Conservation (phyloP, 1,140 invertebrate species). For the Lethrus apterus region DNA sequence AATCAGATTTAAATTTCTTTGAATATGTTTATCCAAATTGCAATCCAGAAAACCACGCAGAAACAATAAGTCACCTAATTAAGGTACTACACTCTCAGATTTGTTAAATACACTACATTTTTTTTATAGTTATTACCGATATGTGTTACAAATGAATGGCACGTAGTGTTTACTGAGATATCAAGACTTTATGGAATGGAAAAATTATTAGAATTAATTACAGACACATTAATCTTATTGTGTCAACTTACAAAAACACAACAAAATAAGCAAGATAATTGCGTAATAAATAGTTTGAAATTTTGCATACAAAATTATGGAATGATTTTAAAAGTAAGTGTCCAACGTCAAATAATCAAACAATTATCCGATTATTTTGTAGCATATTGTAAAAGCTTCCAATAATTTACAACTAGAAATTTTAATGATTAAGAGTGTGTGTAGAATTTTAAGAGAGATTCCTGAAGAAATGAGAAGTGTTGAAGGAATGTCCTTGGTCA, state of each 20-base stretch:
- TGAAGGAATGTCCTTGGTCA: constrained; percentile 29
- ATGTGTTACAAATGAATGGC: constrained; percentile 31
- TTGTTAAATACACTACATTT: constrained; percentile 1
- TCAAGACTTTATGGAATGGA: no score
- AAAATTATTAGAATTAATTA: constrained; percentile 14
- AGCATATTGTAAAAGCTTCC: constrained; percentile 15
- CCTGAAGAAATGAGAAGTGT: constrained; percentile 23
- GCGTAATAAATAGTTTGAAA: constrained; percentile 23
- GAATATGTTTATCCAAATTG: constrained; percentile 20
- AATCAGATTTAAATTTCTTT: constrained; percentile 9
- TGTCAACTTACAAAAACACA: constrained; percentile 29
- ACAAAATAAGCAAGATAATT: constrained; percentile 16
- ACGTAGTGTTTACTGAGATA: constrained; percentile 6
- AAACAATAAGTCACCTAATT: constrained; percentile 23
- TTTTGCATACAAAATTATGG: constrained; percentile 32
- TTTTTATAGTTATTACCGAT: constrained; percentile 29
- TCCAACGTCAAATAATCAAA: constrained; percentile 5
- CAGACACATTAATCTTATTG: constrained; percentile 29
- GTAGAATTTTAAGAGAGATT: constrained; percentile 26
- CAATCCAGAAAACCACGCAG: constrained; percentile 19
- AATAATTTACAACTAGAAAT: constrained; percentile 1
- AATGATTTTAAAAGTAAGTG: constrained; percentile 26
- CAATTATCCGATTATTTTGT: constrained; percentile 4
- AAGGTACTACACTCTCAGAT: constrained; percentile 23
- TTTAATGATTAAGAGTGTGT: constrained; percentile 20